These are phyloP conservation scores for Candoia aspera DNA, from an alignment of 2,113 vertebrate species.

Conservation along the genomic window DNA sequence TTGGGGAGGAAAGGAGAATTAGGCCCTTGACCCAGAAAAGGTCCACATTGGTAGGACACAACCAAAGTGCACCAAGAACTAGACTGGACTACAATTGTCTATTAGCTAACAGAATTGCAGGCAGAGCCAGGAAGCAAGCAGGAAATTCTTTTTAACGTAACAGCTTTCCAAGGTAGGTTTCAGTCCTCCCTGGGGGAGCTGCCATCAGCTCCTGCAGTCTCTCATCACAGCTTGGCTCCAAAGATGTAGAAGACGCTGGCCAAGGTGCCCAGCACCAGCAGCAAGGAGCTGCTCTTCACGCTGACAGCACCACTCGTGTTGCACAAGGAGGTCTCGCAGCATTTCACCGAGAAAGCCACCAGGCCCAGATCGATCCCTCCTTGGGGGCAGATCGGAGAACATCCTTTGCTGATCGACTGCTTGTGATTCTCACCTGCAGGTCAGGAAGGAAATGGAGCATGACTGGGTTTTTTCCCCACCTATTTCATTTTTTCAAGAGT, in stretches of 20 bases:
- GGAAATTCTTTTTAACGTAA: background rate
- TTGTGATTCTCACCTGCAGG: background rate
- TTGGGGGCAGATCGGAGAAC: background rate
- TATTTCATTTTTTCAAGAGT: background rate
- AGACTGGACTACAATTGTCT: no score
- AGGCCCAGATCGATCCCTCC: background rate
- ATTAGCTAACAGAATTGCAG: background rate
- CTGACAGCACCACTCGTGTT: background rate
- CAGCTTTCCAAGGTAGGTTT: background rate
- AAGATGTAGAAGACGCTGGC: conserved; percentile 1
- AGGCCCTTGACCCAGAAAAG: background rate
- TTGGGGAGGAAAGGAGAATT: background rate
- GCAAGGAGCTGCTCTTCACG: background rate
- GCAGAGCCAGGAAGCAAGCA: background rate
- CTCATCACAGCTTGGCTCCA: conserved; percentile 2
- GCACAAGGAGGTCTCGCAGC: background rate
- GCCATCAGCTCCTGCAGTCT: background rate
- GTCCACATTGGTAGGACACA: background rate
- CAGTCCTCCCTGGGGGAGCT: background rate
- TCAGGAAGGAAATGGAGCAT: background rate
- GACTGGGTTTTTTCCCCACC: background rate
- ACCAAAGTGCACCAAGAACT: background rate
- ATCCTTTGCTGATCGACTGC: conserved; percentile 16
- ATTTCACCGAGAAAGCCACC: conserved; percentile 7
- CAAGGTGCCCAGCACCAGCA: background rate